phyloP scores from a whole-genome alignment of 2,888 invertebrate genomes.

The Tetanocera ferruginea region DNA sequence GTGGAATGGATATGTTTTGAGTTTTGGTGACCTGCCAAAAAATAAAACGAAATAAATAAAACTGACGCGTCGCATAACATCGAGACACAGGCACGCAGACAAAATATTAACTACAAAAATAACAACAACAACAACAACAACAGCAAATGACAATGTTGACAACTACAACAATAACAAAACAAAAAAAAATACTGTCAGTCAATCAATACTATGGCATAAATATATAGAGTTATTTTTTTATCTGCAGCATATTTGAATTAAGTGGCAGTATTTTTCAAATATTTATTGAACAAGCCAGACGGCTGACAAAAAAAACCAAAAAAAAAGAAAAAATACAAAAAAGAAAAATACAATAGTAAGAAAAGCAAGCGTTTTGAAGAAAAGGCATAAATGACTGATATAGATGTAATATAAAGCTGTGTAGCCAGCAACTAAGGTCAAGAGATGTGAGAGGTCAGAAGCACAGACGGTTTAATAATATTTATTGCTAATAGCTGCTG shows the following conservation, averaged over 20 bases:
- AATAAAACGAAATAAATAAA: not conserved
- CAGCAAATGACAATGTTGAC: not conserved
- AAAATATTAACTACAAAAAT: not conserved
- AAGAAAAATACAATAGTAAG: not conserved
- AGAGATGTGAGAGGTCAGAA: not conserved
- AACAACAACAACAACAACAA: not conserved
- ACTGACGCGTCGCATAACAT: not conserved
- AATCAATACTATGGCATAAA: too few species aligned
- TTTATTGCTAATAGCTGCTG: slow-evolving; percentile 19
- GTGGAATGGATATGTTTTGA: not conserved
- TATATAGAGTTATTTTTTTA: too few species aligned
- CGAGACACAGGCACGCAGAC: not conserved
- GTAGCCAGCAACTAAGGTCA: too few species aligned
- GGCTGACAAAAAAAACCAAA: too few species aligned
- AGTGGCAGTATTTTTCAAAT: not conserved
- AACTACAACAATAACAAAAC: too few species aligned
- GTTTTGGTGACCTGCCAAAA: not conserved
- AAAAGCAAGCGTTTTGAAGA: not conserved
- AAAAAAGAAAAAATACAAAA: too few species aligned
- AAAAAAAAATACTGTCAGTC: too few species aligned
- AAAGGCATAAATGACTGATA: not conserved
- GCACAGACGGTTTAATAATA: not conserved
- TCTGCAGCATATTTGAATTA: not conserved
- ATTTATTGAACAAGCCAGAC: slow-evolving; percentile 9
- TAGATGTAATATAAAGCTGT: too few species aligned